Conservation (phyloP, 2,888 invertebrate genomes). For the Pterostichus madidus region DNA sequence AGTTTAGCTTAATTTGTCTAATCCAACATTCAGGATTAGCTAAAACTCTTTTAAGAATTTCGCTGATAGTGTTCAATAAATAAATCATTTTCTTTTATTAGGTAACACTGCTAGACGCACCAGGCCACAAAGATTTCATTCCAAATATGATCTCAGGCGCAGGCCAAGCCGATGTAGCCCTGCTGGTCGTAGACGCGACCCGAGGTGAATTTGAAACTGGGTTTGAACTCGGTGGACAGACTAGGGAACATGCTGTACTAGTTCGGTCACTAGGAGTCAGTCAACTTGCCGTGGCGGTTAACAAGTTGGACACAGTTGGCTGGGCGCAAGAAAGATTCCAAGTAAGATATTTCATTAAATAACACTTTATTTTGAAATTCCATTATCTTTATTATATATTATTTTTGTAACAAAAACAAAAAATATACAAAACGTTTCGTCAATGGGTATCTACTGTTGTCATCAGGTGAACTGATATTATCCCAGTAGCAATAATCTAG, state of each 20-base stretch:
- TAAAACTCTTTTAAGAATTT: too few relatives aligned
- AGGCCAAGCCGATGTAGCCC: slow-evolving; percentile 97
- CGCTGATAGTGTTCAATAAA: too few relatives aligned
- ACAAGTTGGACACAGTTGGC: slow-evolving; percentile 97
- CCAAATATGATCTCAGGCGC: slow-evolving; percentile 99
- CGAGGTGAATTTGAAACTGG: slow-evolving; percentile 99
- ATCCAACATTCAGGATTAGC: too few relatives aligned
- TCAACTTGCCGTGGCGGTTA: slow-evolving; percentile 96
- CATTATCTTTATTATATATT: too few relatives aligned
- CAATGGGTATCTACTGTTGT: too few relatives aligned
- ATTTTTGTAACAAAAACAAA: too few relatives aligned
- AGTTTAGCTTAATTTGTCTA: too few relatives aligned
- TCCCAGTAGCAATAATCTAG: too few relatives aligned
- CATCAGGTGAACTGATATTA: too few relatives aligned
- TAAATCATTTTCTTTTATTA: slow-evolving; percentile 68
- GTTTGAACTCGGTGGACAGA: slow-evolving; percentile 98
- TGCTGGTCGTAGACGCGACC: slow-evolving; percentile 97
- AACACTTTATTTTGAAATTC: too few relatives aligned
- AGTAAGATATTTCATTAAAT: background rate
- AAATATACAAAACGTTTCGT: too few relatives aligned
- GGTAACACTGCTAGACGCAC: slow-evolving; percentile 95
- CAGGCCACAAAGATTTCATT: slow-evolving; percentile 99
- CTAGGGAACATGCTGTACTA: slow-evolving; percentile 97
- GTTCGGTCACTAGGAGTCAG: slow-evolving; percentile 93
- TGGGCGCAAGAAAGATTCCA: slow-evolving; percentile 96